Base-by-base conservation (phyloP, 2,888 invertebrate species). In the Ornithoptera priamus region DNA sequence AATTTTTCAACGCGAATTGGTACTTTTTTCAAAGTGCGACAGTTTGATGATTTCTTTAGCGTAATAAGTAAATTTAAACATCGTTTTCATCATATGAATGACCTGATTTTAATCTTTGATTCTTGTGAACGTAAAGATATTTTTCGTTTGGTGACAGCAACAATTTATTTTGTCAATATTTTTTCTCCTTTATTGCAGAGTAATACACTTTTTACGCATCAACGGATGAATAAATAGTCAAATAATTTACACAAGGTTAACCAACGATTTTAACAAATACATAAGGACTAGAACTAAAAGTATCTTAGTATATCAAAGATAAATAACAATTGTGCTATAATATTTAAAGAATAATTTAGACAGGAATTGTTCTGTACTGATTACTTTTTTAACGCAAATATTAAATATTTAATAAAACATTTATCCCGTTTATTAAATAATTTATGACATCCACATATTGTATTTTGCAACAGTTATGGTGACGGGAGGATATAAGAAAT, bases 61-160 rank as follows among this genome's bases (percentile, higher is more conserved):
- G 59, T 63, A 60, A 67, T 63, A 70, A 70, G 67, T 67, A 63
- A 70, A 63, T 69, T 61, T 18, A 53, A 69, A 56, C 24, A 42
- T 62, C 36, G 42, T 69, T 60, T 66, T 30, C 15, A 46, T 63
- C 53, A 63, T 59, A 63, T 12, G 53, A 64, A 20, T 20, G 63
- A 63, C 66, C 53, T 39, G 20, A 56, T 66, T 66, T 70, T 65
- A 17, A 59, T 62, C 42, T 65, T 62, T 59, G 24, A 36, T 65
- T 20, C 17, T 10, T 56, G 42, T n/a, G 56, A 42, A 65, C 57
- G 60, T 65, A 24, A 56, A 56, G 42, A 57, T 56, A 65, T 61
- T 12, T 62, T 62, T 3, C 39, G 22, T 24, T 22, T 42, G 3
- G 39, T 17, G 39, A 57, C 17, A 15, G 56, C 15, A 1, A 18